Percentiles rank a stretch among this genome's conserved stretches.
Conservation (phyloP, 2,888 invertebrate species). For the Apodemia duryi region DNA sequence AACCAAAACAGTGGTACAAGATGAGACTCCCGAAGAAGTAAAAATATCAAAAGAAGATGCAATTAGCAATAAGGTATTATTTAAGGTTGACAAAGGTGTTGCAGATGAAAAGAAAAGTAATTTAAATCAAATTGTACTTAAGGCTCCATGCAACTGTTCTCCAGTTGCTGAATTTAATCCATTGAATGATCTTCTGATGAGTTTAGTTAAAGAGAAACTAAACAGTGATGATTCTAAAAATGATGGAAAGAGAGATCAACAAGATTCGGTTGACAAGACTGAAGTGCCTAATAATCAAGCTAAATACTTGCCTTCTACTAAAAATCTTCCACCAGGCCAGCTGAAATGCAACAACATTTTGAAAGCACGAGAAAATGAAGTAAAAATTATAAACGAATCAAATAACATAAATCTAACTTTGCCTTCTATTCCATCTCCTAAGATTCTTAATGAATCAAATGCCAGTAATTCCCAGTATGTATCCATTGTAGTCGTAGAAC, state of each 20-base stretch:
- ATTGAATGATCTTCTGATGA: slow-evolving; percentile 72
- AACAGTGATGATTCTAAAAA: slow-evolving; percentile 84
- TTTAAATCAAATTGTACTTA: slow-evolving; percentile 62
- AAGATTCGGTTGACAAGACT: slow-evolving; percentile 62
- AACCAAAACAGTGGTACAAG: slow-evolving; percentile 62
- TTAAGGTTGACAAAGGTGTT: slow-evolving; percentile 60
- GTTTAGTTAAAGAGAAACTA: slow-evolving; percentile 69
- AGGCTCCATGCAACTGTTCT: slow-evolving; percentile 69
- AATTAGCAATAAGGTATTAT: slow-evolving; percentile 68
- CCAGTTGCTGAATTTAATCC: slow-evolving; percentile 69
- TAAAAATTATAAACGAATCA: slow-evolving; percentile 68
- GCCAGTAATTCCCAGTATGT: slow-evolving; percentile 71
- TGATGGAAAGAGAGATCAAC: slow-evolving; percentile 77
- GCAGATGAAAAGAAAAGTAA: slow-evolving; percentile 67
- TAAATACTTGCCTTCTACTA: slow-evolving; percentile 81
- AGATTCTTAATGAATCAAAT: slow-evolving; percentile 76
- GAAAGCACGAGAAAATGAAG: slow-evolving; percentile 84
- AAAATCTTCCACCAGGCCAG: slow-evolving; percentile 92
- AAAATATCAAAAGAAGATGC: slow-evolving; percentile 69
- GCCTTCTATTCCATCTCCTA: slow-evolving; percentile 70
- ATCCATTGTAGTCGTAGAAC: slow-evolving; percentile 72
- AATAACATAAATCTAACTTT: slow-evolving; percentile 64
- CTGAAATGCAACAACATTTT: slow-evolving; percentile 95
- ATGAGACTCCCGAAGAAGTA: slow-evolving; percentile 57
- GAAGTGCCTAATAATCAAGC: slow-evolving; percentile 86